A percentile compares a stretch with the other conserved stretches of the same genome.
Conservation (phyloP, 2,797 vertebrate species). For the Aplochiton taeniatus region DNA sequence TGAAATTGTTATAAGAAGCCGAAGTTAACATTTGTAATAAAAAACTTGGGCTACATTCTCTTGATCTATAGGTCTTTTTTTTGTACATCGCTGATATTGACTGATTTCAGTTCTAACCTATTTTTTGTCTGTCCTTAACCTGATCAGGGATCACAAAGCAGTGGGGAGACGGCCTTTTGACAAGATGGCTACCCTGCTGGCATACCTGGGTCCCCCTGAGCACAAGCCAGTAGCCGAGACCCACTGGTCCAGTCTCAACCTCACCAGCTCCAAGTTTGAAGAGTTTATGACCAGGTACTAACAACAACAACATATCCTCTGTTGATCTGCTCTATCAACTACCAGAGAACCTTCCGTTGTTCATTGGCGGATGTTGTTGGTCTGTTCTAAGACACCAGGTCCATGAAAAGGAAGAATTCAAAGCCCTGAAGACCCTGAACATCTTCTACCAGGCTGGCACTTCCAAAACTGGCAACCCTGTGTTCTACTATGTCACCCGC, state of each 20-base stretch:
- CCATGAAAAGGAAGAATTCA: conserved; percentile 98
- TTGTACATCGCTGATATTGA: too few relatives aligned
- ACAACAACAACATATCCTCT: too few relatives aligned
- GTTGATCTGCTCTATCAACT: too few relatives aligned
- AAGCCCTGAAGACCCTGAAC: conserved; percentile 97
- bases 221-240: conserved; percentile 99
- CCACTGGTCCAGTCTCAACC: conserved; percentile 97
- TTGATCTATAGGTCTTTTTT: too few relatives aligned
- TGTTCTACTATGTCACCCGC: conserved; percentile 98
- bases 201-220: conserved; percentile 96
- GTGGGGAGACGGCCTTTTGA: conserved; percentile 96
- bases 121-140: too few relatives aligned
- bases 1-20: too few relatives aligned
- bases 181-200: conserved; percentile 98
- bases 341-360: too few relatives aligned
- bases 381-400: conserved; percentile 97
- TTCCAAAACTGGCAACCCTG: conserved; percentile 96
- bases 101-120: too few relatives aligned
- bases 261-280: conserved; percentile 98
- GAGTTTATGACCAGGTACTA: conserved; percentile 99
- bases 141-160: conserved; percentile 99
- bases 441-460: conserved; percentile 99
- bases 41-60: too few relatives aligned
- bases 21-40: too few relatives aligned
- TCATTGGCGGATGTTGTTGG: too few relatives aligned